phyloP scores from a whole-genome alignment of 2,797 vertebrate species.

The Pyrocephalus nanus region DNA sequence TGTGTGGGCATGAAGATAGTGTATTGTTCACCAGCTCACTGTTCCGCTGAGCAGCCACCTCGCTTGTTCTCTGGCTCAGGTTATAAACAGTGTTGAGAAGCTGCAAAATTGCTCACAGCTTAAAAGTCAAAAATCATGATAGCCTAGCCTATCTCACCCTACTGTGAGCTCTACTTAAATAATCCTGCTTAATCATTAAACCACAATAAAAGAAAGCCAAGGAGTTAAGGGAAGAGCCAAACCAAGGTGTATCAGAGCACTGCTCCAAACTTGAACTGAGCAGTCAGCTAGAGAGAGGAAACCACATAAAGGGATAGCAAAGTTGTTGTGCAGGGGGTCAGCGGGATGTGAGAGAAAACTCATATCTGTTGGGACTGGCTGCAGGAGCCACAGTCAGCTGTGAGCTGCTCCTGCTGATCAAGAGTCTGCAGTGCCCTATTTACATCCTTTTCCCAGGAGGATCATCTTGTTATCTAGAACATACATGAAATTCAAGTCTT shows the following conservation, averaged over 20 bases:
- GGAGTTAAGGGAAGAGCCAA: constrained; percentile 13
- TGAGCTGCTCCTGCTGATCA: neutral
- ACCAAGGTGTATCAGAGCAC: neutral
- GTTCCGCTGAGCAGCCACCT: constrained; percentile 47
- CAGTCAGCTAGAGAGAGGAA: neutral
- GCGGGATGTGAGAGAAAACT: neutral
- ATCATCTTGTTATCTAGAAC: neutral
- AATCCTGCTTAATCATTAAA: constrained; percentile 62
- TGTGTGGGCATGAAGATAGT: constrained; percentile 55
- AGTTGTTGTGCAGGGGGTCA: neutral
- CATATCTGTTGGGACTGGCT: neutral
- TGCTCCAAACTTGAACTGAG: neutral
- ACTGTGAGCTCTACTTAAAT: constrained; percentile 35
- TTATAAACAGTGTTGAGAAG: constrained; percentile 53
- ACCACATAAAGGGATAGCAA: neutral
- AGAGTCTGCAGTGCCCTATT: neutral
- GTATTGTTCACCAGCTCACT: constrained; percentile 41
- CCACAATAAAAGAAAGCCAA: constrained; percentile 28
- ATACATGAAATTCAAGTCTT: neutral
- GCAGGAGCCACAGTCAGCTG: neutral
- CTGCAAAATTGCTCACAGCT: constrained; percentile 41
- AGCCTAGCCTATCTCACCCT: constrained; percentile 33
- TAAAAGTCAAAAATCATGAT: constrained; percentile 25
- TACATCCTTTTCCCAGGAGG: neutral
- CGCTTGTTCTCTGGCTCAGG: neutral